These are phyloP conservation scores for Seriola dumerili DNA, from an alignment of 2,113 vertebrate species.

Conservation along the genomic window DNA sequence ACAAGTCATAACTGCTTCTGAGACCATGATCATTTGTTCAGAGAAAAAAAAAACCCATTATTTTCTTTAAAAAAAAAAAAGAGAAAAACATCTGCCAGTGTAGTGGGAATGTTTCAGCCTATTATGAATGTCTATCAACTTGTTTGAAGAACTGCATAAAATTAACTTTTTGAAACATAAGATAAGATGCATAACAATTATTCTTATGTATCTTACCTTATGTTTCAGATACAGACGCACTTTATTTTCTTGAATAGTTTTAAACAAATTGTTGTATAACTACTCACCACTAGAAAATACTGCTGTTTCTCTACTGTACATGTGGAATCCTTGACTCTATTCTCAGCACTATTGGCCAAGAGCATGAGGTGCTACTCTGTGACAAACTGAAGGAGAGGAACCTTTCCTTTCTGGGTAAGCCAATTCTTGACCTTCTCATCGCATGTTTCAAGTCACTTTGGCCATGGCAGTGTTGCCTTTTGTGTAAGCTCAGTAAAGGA, in stretches of 20 bases:
- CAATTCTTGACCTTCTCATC: constrained; percentile 28
- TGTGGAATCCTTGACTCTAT: constrained; percentile 85
- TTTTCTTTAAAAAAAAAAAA: not conserved
- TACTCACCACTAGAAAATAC: no score
- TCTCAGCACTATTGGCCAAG: constrained; percentile 93
- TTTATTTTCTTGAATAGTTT: no score
- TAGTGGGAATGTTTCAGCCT: not conserved
- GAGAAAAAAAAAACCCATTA: not conserved
- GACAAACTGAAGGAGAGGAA: constrained; percentile 93
- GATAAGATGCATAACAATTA: no score
- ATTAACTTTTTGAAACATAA: not conserved
- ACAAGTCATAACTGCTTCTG: not conserved
- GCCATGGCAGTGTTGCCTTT: constrained; percentile 8
- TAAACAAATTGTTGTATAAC: no score
- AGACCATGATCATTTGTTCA: not conserved
- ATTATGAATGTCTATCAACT: not conserved
- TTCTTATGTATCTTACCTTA: not conserved
- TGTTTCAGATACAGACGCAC: not conserved
- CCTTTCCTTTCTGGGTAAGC: constrained; percentile 96
- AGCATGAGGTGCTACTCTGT: constrained; percentile 94
- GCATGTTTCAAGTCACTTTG: constrained; percentile 24
- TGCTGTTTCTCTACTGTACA: not conserved
- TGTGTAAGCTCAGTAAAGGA: constrained; percentile 54
- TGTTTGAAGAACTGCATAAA: not conserved
- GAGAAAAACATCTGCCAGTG: not conserved